phyloP scores from a whole-genome alignment of 2,797 vertebrate genomes.

The Chelmon rostratus region DNA sequence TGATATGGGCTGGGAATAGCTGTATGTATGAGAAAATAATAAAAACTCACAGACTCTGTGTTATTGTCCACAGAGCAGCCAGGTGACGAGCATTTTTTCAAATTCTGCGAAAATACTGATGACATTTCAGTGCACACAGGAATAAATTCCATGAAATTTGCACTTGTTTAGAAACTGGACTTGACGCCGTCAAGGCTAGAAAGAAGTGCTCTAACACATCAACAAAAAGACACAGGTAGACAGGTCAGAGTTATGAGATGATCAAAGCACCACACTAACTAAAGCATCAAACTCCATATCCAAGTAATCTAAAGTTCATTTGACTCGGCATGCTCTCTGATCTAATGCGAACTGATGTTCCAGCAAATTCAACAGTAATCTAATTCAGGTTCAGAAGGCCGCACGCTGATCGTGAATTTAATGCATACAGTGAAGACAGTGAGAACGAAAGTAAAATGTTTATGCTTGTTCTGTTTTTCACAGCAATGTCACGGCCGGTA shows the following conservation, averaged over 20 bases:
- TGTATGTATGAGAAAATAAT: slow-evolving; percentile 18
- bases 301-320: slow-evolving; percentile 27
- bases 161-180: slow-evolving; percentile 2
- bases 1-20: not conserved
- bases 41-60: not conserved
- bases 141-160: slow-evolving; percentile 4
- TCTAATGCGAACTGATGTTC: slow-evolving; percentile 27
- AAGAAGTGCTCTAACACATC: not conserved
- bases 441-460: slow-evolving; percentile 49
- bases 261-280: slow-evolving; percentile 20
- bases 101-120: not conserved
- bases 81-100: not conserved
- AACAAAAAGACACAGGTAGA: not conserved
- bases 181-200: not conserved
- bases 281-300: slow-evolving; percentile 9
- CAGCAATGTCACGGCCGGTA: slow-evolving; percentile 68
- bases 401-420: slow-evolving; percentile 24
- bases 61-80: not conserved
- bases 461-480: slow-evolving; percentile 64
- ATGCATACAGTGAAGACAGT: slow-evolving; percentile 31
- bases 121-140: not conserved
- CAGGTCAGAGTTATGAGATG: slow-evolving; percentile 13
- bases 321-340: slow-evolving; percentile 24
- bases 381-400: slow-evolving; percentile 20
- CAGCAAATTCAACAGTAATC: slow-evolving; percentile 35